phyloP scores from a whole-genome alignment of 92 coral and sea anemone species.

The Parazoanthus atlanticus region DNA sequence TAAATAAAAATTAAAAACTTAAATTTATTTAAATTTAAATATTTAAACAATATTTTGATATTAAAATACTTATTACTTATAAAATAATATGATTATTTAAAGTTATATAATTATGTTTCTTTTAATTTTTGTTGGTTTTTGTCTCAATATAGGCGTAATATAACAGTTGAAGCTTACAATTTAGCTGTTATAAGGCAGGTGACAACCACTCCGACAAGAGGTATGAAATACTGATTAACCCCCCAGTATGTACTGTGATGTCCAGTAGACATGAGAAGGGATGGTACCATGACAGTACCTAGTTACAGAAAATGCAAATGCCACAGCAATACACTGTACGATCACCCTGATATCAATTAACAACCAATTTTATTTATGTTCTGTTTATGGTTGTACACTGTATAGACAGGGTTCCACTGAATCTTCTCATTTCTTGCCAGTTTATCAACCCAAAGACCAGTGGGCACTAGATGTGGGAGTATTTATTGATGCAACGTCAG shows the following conservation, averaged over 20 bases:
- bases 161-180: slow-evolving; percentile 78
- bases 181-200: slow-evolving; percentile 82
- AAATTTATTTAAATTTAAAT: no score
- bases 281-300: no score
- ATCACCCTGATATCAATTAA: neutral
- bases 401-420: neutral
- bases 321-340: no score
- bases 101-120: no score
- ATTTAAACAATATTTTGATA: no score
- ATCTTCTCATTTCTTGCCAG: slow-evolving; percentile 25
- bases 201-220: slow-evolving; percentile 62
- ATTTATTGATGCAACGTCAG: slow-evolving; percentile 65
- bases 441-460: slow-evolving; percentile 32
- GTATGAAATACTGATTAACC: slow-evolving; percentile 37
- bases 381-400: neutral
- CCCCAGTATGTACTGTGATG: neutral
- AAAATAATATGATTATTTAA: no score
- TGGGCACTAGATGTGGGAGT: slow-evolving; percentile 76
- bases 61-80: no score
- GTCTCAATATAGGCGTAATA: slow-evolving; percentile 74
- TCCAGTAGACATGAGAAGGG: no score
- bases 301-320: no score
- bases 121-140: neutral
- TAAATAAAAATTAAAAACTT: no score
- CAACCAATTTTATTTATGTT: neutral